These are phyloP conservation scores for Muntiacus reevesi DNA, from an alignment of 2,113 vertebrate species.

Conservation along the genomic window DNA sequence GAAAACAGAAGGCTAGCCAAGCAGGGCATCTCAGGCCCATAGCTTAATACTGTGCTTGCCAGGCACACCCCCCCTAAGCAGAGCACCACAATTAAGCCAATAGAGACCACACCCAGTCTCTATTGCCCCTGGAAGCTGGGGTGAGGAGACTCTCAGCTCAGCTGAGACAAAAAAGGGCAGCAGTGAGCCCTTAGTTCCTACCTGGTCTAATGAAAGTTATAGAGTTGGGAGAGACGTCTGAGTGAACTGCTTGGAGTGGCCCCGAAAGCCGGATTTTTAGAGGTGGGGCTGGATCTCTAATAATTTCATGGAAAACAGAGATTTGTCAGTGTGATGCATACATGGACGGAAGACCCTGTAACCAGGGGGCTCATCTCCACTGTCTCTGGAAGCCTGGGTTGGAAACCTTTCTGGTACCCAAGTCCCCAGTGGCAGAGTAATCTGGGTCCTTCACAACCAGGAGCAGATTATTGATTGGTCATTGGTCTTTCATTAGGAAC, in stretches of 20 bases:
- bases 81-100: slow-evolving; percentile 48
- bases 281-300: slow-evolving; percentile 57
- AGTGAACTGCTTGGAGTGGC: slow-evolving; percentile 62
- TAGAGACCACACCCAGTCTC: neutral
- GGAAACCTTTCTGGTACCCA: neutral
- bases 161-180: neutral
- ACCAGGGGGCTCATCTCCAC: neutral
- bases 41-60: neutral
- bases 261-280: slow-evolving; percentile 49
- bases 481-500: neutral
- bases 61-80: slow-evolving; percentile 23
- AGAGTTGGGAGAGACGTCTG: slow-evolving; percentile 75
- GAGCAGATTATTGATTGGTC: neutral
- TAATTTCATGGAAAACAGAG: slow-evolving; percentile 64
- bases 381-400: neutral
- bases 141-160: neutral
- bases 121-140: neutral
- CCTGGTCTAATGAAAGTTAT: slow-evolving; percentile 72
- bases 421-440: neutral
- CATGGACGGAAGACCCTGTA: neutral
- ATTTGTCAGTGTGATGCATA: slow-evolving; percentile 28
- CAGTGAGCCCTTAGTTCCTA: slow-evolving; percentile 42
- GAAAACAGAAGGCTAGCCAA: slow-evolving; percentile 50
- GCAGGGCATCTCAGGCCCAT: neutral
- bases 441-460: neutral